Conservation (phyloP, 2,888 invertebrate species). For the Chaetogeoica ovagalla region DNA sequence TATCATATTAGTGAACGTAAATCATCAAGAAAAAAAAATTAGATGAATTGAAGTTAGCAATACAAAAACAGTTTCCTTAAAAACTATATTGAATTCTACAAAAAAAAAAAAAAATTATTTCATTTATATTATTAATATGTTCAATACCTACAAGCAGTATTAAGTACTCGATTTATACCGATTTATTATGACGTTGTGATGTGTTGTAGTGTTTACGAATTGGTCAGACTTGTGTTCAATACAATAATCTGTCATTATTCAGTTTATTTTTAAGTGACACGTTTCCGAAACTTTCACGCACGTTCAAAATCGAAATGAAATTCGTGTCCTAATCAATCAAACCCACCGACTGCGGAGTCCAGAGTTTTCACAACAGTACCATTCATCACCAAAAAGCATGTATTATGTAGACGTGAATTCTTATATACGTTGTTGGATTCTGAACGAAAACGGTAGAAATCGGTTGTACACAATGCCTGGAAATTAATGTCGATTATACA, state of each 20-base stretch:
- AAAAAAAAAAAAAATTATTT: no score
- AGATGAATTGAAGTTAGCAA: no score
- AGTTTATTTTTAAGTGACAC: conserved; percentile 19
- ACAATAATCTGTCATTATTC: conserved; percentile 30
- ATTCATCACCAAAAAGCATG: conserved; percentile 25
- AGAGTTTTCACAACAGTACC: background rate
- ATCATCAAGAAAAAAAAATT: no score
- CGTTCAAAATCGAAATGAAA: conserved; percentile 10
- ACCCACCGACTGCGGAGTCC: background rate
- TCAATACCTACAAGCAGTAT: no score
- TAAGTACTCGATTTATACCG: no score
- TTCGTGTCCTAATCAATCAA: conserved; percentile 42
- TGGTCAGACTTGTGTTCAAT: background rate
- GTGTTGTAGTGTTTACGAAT: background rate
- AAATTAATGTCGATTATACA: no score
- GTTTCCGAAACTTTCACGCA: background rate
- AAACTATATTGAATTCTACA: no score
- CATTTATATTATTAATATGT: no score
- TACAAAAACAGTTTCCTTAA: no score
- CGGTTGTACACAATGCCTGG: background rate
- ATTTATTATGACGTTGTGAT: no score
- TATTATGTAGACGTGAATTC: background rate
- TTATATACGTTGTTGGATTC: background rate
- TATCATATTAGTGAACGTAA: no score
- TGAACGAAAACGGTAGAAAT: background rate